These are phyloP conservation scores for Caenorhabditis sp. DNA, from an alignment of 2,888 invertebrate genomes.

Conservation along the genomic window DNA sequence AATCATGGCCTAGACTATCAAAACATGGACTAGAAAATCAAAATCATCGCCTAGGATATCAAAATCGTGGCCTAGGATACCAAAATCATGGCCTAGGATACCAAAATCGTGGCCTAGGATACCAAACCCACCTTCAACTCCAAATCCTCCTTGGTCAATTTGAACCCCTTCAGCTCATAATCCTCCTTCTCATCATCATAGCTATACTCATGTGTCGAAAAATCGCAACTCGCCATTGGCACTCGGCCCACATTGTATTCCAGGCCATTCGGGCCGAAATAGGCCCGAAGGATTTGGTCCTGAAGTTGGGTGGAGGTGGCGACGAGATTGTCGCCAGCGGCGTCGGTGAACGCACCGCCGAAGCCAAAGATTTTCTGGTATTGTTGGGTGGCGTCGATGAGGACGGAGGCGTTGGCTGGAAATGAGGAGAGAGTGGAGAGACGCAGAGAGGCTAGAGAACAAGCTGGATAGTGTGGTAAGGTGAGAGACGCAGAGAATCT, in stretches of 20 bases:
- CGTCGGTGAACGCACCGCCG: conserved; percentile 85
- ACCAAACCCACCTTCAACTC: conserved; percentile 76
- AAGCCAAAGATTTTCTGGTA: conserved; percentile 83
- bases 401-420: conserved; percentile 25
- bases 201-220: conserved; percentile 83
- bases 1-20: too few species aligned
- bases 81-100: too few species aligned
- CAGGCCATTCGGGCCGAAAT: conserved; percentile 37
- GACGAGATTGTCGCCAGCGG: conserved; percentile 70
- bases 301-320: conserved; percentile 10
- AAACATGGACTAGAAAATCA: too few species aligned
- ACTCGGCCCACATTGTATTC: conserved; percentile 77
- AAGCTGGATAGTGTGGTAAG: too few species aligned
- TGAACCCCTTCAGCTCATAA: conserved; percentile 76
- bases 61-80: too few species aligned
- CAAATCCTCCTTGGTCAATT: conserved; percentile 78
- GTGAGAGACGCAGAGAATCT: too few species aligned
- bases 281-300: conserved; percentile 20
- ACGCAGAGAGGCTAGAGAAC: too few species aligned
- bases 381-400: conserved; percentile 35
- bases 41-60: too few species aligned
- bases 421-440: too few species aligned
- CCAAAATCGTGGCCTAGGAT: too few species aligned
- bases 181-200: conserved; percentile 78
- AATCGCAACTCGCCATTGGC: conserved; percentile 86